Evolutionary conservation across 2,888 invertebrate genomes (phyloP).

Genomic region (Bimastos eiseni): DNA sequence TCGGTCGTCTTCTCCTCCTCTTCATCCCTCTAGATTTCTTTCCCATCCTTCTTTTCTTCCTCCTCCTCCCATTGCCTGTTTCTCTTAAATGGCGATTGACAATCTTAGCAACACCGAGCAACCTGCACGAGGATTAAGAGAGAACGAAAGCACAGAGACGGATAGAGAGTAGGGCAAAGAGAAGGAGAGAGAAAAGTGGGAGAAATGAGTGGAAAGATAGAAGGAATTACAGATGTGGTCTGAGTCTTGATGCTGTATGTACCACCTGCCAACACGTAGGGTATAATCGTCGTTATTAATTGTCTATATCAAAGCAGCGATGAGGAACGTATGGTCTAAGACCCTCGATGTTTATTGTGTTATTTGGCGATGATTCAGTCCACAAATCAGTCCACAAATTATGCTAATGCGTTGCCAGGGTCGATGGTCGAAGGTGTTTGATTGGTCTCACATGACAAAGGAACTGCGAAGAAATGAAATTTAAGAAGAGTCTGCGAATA

Average conservation of each 20-base stretch:
- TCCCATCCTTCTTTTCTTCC: not conserved
- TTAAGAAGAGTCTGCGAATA: not conserved
- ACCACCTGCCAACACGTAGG: not conserved
- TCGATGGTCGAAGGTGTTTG: not conserved
- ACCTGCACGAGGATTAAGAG: not conserved
- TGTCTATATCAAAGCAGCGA: not conserved
- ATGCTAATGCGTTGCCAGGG: not conserved
- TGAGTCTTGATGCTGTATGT: not conserved
- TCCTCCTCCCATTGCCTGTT: not conserved
- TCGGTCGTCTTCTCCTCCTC: not conserved
- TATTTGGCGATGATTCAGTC: not conserved
- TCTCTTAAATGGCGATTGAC: not conserved
- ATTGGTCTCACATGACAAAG: not conserved
- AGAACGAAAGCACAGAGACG: no score
- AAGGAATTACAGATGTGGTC: not conserved
- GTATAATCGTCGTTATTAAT: not conserved
- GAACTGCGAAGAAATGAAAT: not conserved
- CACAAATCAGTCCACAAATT: conserved; percentile 13
- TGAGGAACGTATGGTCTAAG: not conserved
- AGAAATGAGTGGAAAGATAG: no score
- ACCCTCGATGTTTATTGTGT: not conserved
- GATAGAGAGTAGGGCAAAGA: no score
- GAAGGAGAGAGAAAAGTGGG: no score
- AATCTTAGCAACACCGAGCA: not conserved
- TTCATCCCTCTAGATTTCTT: not conserved